phyloP scores from a whole-genome alignment of 2,797 vertebrate genomes.

The Tenualosa thibaudeaui region DNA sequence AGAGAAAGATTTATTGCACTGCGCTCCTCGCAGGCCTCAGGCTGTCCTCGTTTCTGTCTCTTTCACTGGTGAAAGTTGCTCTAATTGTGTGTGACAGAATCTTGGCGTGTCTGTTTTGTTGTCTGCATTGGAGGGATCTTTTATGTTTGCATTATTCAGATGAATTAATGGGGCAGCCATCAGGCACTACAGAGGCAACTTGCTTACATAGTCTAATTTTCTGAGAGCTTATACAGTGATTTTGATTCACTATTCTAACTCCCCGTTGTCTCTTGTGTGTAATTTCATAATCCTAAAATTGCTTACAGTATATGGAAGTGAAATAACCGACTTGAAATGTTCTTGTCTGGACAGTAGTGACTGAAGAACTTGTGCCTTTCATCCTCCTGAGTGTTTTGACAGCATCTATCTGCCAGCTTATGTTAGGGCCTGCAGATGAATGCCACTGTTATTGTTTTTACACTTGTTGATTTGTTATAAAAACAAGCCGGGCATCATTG shows the following conservation, averaged over 20 bases:
- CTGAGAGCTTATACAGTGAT: not conserved
- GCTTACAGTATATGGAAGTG: not conserved
- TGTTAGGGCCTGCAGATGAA: conserved; percentile 7
- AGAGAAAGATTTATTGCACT: not conserved
- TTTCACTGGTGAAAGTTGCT: not conserved
- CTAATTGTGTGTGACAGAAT: conserved; percentile 5
- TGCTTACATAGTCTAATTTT: too few relatives aligned
- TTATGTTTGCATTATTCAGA: not conserved
- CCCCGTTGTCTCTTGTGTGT: not conserved
- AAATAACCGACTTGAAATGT: not conserved
- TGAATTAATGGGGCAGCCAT: not conserved
- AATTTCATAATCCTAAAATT: not conserved
- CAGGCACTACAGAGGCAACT: not conserved
- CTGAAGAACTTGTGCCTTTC: not conserved
- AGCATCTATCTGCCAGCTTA: not conserved
- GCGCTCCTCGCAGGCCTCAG: not conserved
- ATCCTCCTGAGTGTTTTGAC: not conserved
- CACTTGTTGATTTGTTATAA: conserved; percentile 18
- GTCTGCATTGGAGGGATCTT: not conserved
- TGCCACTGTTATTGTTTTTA: not conserved
- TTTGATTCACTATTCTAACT: not conserved
- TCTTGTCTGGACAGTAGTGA: not conserved
- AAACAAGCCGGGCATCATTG: conserved; percentile 9
- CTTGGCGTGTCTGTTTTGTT: not conserved
- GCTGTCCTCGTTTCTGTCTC: not conserved